A percentile compares a stretch with the other conserved stretches of the same genome.
Conservation (phyloP, 2,113 vertebrate species). For the Stegastes partitus region DNA sequence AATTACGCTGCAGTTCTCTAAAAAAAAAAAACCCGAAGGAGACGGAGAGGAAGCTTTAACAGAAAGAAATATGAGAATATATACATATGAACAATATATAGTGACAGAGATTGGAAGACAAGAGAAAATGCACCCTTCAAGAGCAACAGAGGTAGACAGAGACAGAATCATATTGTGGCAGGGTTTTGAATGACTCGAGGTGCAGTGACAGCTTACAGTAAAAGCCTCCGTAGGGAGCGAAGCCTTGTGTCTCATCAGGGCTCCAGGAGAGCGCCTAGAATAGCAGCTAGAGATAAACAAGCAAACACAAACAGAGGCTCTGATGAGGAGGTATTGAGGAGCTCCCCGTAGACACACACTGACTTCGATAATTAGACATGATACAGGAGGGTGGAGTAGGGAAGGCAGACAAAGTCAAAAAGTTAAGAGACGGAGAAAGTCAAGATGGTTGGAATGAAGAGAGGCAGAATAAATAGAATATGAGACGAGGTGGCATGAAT, state of each 20-base stretch:
- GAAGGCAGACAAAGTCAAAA: conserved; percentile 72
- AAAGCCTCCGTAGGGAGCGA: conserved; percentile 65
- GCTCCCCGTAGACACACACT: conserved; percentile 72
- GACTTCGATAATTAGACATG: conserved; percentile 77
- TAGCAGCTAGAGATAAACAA: conserved; percentile 82
- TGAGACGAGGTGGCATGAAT: background rate
- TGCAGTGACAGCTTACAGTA: conserved; percentile 75
- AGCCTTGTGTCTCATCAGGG: conserved; percentile 67
- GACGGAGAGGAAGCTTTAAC: background rate
- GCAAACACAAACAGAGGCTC: conserved; percentile 80
- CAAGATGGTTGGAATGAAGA: conserved; percentile 18
- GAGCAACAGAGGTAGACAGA: conserved; percentile 30
- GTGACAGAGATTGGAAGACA: conserved; percentile 12
- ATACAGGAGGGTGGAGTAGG: conserved; percentile 55
- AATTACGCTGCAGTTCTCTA: conserved; percentile 11
- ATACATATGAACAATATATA: conserved; percentile 2
- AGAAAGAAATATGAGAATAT: background rate
- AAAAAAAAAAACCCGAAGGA: conserved; percentile 8
- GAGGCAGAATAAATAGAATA: background rate
- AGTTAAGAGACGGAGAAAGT: conserved; percentile 63
- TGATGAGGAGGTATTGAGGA: conserved; percentile 80
- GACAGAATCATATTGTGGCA: conserved; percentile 40
- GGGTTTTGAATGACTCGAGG: conserved; percentile 66
- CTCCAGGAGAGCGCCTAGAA: conserved; percentile 75
- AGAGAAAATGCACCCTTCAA: conserved; percentile 23